A percentile compares a stretch with the other conserved stretches of the same genome.
Evolutionary conservation across 2,797 vertebrate species (phyloP).

Genomic region (Scomberomorus guttatus): DNA sequence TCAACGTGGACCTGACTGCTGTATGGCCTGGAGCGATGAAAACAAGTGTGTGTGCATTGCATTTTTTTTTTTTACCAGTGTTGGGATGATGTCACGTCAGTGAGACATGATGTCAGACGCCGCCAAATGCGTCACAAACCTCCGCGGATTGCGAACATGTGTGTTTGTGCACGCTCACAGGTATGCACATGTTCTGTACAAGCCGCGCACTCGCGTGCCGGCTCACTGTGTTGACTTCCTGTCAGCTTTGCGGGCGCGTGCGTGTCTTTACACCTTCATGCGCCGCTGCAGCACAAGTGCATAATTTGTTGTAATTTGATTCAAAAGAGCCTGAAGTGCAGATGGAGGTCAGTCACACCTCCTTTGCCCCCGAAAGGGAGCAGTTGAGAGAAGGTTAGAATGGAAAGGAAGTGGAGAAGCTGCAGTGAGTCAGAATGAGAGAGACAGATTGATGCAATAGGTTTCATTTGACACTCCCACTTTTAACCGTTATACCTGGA

Average conservation of each 20-base stretch:
- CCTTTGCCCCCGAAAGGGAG: constrained; percentile 18
- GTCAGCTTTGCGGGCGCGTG: constrained; percentile 10
- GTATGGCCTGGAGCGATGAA: constrained; percentile 32
- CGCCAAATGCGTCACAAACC: constrained; percentile 12
- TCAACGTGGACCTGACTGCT: constrained; percentile 31
- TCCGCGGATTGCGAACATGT: neutral
- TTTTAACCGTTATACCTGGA: constrained; percentile 63
- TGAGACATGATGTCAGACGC: constrained; percentile 30
- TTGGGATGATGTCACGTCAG: constrained; percentile 22
- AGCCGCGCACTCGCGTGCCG: neutral
- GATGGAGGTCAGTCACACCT: constrained; percentile 55
- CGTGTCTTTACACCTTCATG: constrained; percentile 13
- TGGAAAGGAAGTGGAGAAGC: constrained; percentile 49
- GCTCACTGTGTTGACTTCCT: constrained; percentile 22
- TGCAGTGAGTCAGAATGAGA: constrained; percentile 57
- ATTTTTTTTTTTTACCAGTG: neutral
- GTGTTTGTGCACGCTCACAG: neutral
- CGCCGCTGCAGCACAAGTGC: constrained; percentile 24
- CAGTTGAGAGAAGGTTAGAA: constrained; percentile 7
- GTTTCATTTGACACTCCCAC: constrained; percentile 59
- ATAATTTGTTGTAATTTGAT: constrained; percentile 51
- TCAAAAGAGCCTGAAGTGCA: constrained; percentile 53
- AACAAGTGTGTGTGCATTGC: neutral
- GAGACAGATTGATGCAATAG: constrained; percentile 26
- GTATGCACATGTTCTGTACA: neutral